phyloP scores from a whole-genome alignment of 1,140 invertebrate species.

The Subanguina moxae region DNA sequence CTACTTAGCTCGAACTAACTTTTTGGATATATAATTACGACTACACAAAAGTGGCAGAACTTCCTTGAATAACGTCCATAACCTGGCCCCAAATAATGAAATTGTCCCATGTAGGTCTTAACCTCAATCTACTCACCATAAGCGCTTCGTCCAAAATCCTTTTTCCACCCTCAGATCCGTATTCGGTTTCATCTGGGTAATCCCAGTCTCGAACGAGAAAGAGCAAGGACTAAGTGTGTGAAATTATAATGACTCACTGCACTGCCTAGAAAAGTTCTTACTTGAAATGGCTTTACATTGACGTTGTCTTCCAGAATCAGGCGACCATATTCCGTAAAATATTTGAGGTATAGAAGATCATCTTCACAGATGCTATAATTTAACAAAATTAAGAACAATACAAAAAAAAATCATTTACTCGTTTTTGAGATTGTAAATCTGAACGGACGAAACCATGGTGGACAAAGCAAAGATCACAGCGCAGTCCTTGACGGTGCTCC shows the following conservation, averaged over 20 bases:
- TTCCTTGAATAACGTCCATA: no score
- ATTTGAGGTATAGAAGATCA: constrained; percentile 65
- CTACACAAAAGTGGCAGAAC: no score
- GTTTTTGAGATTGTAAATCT: constrained; percentile 38
- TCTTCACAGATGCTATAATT: constrained; percentile 64
- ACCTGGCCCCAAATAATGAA: no score
- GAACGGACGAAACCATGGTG: constrained; percentile 65
- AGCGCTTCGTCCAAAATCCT: constrained; percentile 80
- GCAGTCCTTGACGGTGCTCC: constrained; percentile 89
- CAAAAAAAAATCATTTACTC: constrained; percentile 38
- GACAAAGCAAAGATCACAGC: constrained; percentile 75
- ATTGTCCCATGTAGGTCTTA: no score
- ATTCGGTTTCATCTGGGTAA: constrained; percentile 90
- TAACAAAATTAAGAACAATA: no score
- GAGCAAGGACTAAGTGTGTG: constrained; percentile 71
- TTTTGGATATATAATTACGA: no score
- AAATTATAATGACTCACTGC: no score
- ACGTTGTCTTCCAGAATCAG: constrained; percentile 84
- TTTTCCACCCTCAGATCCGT: constrained; percentile 82
- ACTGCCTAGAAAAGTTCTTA: constrained; percentile 45
- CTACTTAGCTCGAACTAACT: no score
- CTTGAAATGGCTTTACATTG: constrained; percentile 78
- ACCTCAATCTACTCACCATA: no score
- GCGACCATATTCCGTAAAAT: constrained; percentile 94
- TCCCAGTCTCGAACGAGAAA: constrained; percentile 97